Conservation (phyloP, 2,797 vertebrate species). For the Chloroceryle amazona region DNA sequence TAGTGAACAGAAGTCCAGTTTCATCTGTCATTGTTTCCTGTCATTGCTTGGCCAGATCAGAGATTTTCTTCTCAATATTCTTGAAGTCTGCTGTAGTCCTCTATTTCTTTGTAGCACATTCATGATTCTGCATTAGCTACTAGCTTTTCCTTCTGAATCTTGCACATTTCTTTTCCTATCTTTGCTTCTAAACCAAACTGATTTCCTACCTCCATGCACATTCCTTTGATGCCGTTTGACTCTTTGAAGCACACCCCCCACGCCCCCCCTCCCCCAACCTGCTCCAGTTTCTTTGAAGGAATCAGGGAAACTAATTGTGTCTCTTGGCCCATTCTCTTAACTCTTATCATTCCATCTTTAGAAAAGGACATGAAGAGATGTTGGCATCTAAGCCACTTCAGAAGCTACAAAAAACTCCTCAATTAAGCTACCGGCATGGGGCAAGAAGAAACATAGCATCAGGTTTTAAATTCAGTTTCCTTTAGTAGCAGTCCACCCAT, state of each 20-base stretch:
- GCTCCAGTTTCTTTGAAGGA: slow-evolving; percentile 12
- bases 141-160: background rate
- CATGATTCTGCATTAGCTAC: background rate
- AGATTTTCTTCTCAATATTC: background rate
- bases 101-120: background rate
- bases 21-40: background rate
- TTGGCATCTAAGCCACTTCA: background rate
- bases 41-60: background rate
- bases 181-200: slow-evolving; percentile 21
- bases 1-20: background rate
- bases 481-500: background rate
- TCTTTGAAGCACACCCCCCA: slow-evolving; percentile 3
- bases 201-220: background rate
- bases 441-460: background rate
- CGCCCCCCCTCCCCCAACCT: background rate
- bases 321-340: slow-evolving; percentile 18
- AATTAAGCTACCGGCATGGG: background rate
- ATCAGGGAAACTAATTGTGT: background rate
- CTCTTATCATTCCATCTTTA: background rate
- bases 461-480: background rate
- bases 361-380: background rate
- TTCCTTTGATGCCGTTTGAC: slow-evolving; percentile 14
- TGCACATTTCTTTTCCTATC: background rate
- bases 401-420: background rate
- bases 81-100: background rate